Conservation (phyloP, 2,888 invertebrate species). For the Lepidochitona cinerea region DNA sequence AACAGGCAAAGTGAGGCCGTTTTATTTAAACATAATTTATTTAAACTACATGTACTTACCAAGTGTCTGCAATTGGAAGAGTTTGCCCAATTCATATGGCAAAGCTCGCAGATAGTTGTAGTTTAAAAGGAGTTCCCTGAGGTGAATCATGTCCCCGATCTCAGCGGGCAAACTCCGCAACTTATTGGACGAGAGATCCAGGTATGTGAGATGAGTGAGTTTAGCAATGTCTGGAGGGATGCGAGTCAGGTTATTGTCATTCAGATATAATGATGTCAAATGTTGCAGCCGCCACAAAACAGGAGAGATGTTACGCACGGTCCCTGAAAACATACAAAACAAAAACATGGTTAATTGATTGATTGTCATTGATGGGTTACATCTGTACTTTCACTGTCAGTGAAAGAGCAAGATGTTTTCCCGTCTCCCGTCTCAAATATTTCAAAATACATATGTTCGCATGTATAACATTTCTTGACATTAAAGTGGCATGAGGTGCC, state of each 20-base stretch:
- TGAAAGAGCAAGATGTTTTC: no score
- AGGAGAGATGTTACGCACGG: slow-evolving; percentile 93
- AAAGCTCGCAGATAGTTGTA: slow-evolving; percentile 94
- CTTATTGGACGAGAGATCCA: slow-evolving; percentile 96
- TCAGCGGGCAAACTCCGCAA: slow-evolving; percentile 94
- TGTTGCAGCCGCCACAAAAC: slow-evolving; percentile 92
- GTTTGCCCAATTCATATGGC: slow-evolving; percentile 97
- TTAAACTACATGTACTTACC: no score
- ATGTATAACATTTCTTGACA: no score
- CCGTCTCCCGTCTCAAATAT: no score
- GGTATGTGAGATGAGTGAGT: slow-evolving; percentile 85
- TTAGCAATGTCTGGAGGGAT: slow-evolving; percentile 92
- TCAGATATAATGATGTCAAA: slow-evolving; percentile 94
- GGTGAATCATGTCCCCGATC: slow-evolving; percentile 94
- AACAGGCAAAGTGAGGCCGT: no score
- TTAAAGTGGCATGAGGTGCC: no score
- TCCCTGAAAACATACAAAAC: slow-evolving; percentile 77
- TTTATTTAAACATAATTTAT: no score
- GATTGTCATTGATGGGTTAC: no score
- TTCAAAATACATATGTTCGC: no score
- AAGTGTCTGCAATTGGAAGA: slow-evolving; percentile 94
- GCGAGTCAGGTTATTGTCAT: slow-evolving; percentile 93
- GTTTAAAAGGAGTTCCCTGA: slow-evolving; percentile 94
- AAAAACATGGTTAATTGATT: no score
- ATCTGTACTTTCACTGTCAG: no score